phyloP scores from a whole-genome alignment of 2,888 invertebrate genomes.

The Steromphala cineraria region DNA sequence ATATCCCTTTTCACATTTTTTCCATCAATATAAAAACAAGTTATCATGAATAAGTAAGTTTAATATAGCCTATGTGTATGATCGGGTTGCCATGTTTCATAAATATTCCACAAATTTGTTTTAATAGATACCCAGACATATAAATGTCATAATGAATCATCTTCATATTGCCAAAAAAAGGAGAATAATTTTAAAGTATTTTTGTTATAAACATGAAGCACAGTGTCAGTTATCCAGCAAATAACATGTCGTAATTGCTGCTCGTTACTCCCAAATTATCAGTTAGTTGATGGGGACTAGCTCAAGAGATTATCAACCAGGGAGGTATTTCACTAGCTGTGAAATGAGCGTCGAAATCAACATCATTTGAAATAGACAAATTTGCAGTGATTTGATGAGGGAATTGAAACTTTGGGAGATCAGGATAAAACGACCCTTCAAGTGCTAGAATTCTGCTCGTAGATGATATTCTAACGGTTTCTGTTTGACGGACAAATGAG shows the following conservation, averaged over 20 bases:
- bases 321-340: neutral
- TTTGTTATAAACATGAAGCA: neutral
- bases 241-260: neutral
- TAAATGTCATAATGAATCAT: neutral
- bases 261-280: neutral
- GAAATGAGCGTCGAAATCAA: neutral
- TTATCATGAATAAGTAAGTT: neutral
- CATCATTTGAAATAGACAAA: slow-evolving; percentile 8
- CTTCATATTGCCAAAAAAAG: neutral
- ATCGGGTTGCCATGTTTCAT: neutral
- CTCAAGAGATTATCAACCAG: neutral
- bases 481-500: slow-evolving; percentile 10
- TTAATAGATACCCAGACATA: neutral
- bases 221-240: neutral
- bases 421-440: neutral
- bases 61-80: neutral
- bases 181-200: neutral
- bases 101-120: slow-evolving; percentile 12
- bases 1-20: too few relatives aligned
- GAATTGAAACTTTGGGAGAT: neutral
- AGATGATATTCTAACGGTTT: neutral
- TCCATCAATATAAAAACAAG: neutral
- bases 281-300: neutral
- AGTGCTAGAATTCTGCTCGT: neutral
- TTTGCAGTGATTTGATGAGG: slow-evolving; percentile 6